A percentile compares a stretch with the other conserved stretches of the same genome.
phyloP scores from a whole-genome alignment of 2,888 invertebrate species.

The Icerya purchasi region DNA sequence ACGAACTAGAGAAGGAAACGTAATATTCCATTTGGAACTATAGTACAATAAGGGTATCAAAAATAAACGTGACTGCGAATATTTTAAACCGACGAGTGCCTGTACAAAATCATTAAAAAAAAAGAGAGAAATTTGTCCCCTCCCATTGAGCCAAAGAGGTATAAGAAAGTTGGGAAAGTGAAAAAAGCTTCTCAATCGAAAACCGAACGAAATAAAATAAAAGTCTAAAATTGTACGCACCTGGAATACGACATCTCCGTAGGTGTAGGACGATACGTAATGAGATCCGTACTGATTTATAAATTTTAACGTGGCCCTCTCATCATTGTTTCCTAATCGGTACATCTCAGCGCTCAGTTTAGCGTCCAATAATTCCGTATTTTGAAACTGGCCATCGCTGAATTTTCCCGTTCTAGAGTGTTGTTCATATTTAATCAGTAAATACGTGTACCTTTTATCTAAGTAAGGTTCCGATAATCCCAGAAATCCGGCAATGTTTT shows the following conservation, averaged over 20 bases:
- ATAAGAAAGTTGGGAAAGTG: too few relatives aligned
- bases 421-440: constrained; percentile 3
- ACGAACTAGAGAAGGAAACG: too few relatives aligned
- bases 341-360: not conserved
- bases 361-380: not conserved
- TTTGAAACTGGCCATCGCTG: not conserved
- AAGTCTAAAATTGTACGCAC: not conserved
- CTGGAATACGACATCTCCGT: constrained; percentile 5
- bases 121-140: too few relatives aligned
- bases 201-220: not conserved
- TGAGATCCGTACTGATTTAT: not conserved
- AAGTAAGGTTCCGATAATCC: not conserved
- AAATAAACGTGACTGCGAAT: too few relatives aligned
- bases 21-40: too few relatives aligned
- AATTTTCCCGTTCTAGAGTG: not conserved
- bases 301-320: not conserved
- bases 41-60: too few relatives aligned
- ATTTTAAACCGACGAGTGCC: too few relatives aligned
- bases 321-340: not conserved
- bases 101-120: too few relatives aligned
- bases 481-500: not conserved
- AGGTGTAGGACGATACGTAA: constrained; percentile 3
- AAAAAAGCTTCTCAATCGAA: too few relatives aligned
- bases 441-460: not conserved
- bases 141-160: too few relatives aligned